phyloP scores from a whole-genome alignment of 2,113 vertebrate genomes.

The Myrmophylax atrothorax region DNA sequence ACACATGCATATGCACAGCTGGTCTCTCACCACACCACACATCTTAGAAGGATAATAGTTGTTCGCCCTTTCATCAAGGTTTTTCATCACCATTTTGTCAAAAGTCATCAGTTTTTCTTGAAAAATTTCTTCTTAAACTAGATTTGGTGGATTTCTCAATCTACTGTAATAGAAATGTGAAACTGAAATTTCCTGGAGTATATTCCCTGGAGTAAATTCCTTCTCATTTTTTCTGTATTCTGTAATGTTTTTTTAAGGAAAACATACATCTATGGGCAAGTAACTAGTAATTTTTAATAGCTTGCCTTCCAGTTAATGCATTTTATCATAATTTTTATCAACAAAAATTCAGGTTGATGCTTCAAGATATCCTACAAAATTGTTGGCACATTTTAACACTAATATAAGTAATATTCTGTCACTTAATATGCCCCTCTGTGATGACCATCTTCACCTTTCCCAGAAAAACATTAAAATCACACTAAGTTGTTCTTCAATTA shows the following conservation, averaged over 20 bases:
- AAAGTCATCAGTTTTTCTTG: background rate
- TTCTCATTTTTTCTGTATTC: background rate
- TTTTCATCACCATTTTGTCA: background rate
- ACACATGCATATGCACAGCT: fast-evolving
- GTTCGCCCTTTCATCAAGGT: background rate
- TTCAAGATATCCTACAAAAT: background rate
- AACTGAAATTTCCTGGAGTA: background rate
- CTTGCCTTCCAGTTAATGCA: background rate
- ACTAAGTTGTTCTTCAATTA: background rate
- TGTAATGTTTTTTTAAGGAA: background rate
- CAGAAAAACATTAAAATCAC: background rate
- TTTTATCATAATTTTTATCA: background rate
- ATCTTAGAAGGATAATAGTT: background rate
- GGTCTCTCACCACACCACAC: background rate
- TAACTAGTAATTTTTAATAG: background rate
- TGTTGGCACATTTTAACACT: background rate
- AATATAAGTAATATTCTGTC: background rate
- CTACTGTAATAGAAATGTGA: background rate
- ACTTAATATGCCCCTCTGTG: background rate
- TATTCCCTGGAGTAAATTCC: background rate
- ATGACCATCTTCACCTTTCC: background rate
- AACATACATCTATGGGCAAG: background rate
- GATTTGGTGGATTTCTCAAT: background rate
- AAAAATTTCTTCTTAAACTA: background rate
- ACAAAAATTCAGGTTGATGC: background rate